Base-by-base conservation (phyloP, 2,888 invertebrate species). In the Cryptocephalus primarius region DNA sequence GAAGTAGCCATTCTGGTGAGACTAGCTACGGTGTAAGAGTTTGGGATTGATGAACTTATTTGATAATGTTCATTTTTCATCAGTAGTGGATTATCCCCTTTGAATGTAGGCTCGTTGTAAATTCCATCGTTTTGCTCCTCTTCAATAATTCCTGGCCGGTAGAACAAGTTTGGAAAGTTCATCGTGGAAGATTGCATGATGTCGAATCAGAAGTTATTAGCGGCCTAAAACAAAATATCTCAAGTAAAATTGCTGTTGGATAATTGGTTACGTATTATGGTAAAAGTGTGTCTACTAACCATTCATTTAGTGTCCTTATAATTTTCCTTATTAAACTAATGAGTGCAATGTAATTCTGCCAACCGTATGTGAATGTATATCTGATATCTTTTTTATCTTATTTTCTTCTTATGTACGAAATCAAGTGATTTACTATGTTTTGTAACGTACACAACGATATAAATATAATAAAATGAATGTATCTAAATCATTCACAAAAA, bases 81-180 rank as follows among this genome's bases (percentile, higher is more conserved):
- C 12, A 55, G 34, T 9, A 54, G 48, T 31, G 57, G 50, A 36
- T 32, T 54, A 8, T 52, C 51, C 13, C 41, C 40, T 44, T 44
- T 49, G 34, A 43, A 55, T 36, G 42, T 52, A 1, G 48, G 46
- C 11, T 47, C 49, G 8, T 50, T 48, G 22, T 54, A 42, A 6
- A 47, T 43, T 10, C 40, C 46, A 13, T 46, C 47, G 9, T 54
- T 48, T 33, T 60, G 58, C 33, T 60, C 59, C 41, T 60, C 59
- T 39, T 59, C 60, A 8, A 56, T 51, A n/a, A 49, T 47, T 6
- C 56, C 55, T 9, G 58, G 56, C 40, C 49, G 49, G 40, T 52
- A 55, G 12, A 56, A 56, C 1, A 56, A 48, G 45, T 59, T 54
- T n/a, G 50, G 49, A 14, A 46, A 34, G 1, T 41, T 10, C 10